Evolutionary conservation across 2,797 vertebrate genomes (phyloP), one percentile per base, ranked within the genome.

Genomic region (Neosilurus mollespiculum): DNA sequence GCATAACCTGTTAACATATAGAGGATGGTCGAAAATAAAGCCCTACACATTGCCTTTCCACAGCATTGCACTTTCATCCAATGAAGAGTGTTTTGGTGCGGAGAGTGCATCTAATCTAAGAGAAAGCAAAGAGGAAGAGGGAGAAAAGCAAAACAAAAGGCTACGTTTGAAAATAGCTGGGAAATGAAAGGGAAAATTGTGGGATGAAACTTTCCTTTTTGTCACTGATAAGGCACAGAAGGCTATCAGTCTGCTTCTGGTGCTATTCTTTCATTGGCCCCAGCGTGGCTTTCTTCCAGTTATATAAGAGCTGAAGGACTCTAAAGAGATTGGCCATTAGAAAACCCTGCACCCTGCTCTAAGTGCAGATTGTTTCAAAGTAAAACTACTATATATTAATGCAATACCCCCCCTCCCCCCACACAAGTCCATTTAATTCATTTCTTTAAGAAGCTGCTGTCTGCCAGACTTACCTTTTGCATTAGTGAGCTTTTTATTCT

Each of bases 231-330:
- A 91, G 82, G 49, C 83, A 88, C 69, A 88, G 87, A 84, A 86
- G 71, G 76, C 81, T 87, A 85, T 89, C 85, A 90, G 90, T 94
- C 91, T 93, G 92, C 85, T 88, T 88, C 83, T 89, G 82, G 12
- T 84, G 81, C 83, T 78, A 85, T 78, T 87, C 85, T 87, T 89
- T 34, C 61, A 18, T 14, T 58, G 78, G 77, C 77, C 65, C 34
- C 24, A 71, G 65, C 77, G 30, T 82, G 77, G 62, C 73, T 85
- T 76, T 80, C 76, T 75, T 78, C 49, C 61, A 64, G 62, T 87
- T 88, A 87, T 87, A 79, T 83, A 91, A 78, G 86, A 81, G 75
- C 79, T 81, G 56, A 76, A 85, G 83, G 53, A 72, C 53, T 69
- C 54, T 59, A 16, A 83, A 84, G 80, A 86, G 76, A 76, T 76